Base-by-base conservation (phyloP, 2,888 invertebrate genomes). In the Villa cingulata region DNA sequence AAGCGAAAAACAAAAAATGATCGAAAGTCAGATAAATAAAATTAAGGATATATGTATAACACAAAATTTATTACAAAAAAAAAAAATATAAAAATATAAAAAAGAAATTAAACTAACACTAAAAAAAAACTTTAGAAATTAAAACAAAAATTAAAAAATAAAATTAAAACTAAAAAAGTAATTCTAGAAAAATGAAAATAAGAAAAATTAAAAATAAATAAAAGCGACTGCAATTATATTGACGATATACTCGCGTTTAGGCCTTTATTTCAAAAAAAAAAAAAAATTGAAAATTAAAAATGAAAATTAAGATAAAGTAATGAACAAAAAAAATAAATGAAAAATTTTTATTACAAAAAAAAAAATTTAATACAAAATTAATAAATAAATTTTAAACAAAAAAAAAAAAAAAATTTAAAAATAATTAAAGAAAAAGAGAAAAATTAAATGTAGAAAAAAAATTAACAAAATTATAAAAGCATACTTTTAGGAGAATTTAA, bases 181-280 rank as follows among this genome's bases (percentile, higher is more conserved):
- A 37, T 37, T 45, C 12, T 4, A 34, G 19, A 10, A 18, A 42
- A 34, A 10, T 29, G 36, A 42, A 19, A 20, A 20, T 23, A 45
- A 52, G 43, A 29, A 37, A 41, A 40, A 50, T 9, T 12, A 3
- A 32, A 32, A 32, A 32, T 12, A 32, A 27, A 32, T 12, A 12
- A 54, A 57, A 58, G 57, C 56, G 72, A 74, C 73, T 74, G 72
- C 74, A 58, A 57, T 57, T 73, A n/a, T 74, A 73, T 73, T 72
- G 74, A 75, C 74, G 73, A 75, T 74, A 59, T 61, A 76, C 76
- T 76, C 76, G 75, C 76, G 75, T 76, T 76, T 76, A 75, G 76
- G 75, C 75, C 75, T 76, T 76, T 74, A 73, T 74, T 76, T 74
- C 75, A 74, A 75, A 75, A 75, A 56, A 52, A 54, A 55, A 55